Percentiles rank a stretch among this genome's conserved stretches.
phyloP scores from a whole-genome alignment of 35 echinoderm and acorn worm species.

The Acanthaster planci region DNA sequence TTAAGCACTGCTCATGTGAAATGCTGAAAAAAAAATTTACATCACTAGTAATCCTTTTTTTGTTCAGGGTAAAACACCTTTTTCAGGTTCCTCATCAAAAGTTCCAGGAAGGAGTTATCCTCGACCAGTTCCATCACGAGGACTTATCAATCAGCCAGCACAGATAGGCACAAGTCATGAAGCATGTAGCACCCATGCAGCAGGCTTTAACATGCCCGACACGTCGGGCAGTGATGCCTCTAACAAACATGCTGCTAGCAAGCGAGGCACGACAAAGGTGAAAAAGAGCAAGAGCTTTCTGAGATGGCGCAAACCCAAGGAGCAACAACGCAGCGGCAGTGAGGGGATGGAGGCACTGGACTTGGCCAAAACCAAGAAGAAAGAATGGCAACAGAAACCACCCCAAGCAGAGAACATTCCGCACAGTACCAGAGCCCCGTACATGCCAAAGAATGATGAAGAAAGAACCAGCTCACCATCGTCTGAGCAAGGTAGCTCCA shows the following conservation, averaged over 20 bases:
- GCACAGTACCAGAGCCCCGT: neutral
- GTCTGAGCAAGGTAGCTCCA: neutral
- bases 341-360: neutral
- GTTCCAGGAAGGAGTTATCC: neutral
- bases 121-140: neutral
- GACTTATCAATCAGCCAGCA: neutral
- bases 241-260: neutral
- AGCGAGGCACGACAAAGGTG: neutral
- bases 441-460: neutral
- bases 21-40: neutral
- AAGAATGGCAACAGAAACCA: neutral
- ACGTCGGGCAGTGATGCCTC: too few relatives aligned
- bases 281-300: conserved; percentile 7
- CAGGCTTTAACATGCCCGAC: neutral
- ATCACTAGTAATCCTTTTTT: neutral
- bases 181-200: neutral
- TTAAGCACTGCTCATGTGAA: too few relatives aligned
- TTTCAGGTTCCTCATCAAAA: neutral
- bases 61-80: neutral
- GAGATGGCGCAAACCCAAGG: conserved; percentile 8
- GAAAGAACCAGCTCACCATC: neutral
- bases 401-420: too few relatives aligned
- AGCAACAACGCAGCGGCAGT: neutral
- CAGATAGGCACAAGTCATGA: neutral
- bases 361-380: neutral